phyloP scores from a whole-genome alignment of 2,113 vertebrate genomes.

The Gallinago undulata region DNA sequence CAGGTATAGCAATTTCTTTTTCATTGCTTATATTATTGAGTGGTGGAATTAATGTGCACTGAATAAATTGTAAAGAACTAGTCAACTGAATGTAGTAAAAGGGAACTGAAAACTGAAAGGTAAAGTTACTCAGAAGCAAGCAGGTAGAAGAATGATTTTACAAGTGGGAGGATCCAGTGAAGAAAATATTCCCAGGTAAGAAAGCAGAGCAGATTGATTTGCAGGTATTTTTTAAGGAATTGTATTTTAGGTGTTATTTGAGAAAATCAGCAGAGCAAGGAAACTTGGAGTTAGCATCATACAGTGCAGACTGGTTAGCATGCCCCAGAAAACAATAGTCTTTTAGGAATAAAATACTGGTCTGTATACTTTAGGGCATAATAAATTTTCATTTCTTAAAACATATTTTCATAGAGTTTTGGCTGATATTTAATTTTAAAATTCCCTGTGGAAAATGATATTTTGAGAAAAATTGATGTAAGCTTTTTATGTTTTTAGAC shows the following conservation, averaged over 20 bases:
- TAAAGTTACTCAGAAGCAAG: background rate
- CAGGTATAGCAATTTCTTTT: background rate
- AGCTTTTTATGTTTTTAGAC: background rate
- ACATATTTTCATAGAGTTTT: background rate
- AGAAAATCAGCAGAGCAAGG: background rate
- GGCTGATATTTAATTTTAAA: background rate
- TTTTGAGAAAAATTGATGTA: background rate
- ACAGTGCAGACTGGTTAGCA: background rate
- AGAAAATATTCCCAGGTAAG: background rate
- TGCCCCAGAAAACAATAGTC: background rate
- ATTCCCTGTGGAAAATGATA: background rate
- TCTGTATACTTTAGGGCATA: background rate
- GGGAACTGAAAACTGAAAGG: background rate
- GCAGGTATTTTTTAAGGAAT: background rate
- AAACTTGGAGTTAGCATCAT: background rate
- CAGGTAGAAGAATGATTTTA: background rate
- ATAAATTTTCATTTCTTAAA: background rate
- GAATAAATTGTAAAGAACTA: background rate
- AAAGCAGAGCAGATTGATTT: background rate
- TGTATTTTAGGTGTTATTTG: background rate
- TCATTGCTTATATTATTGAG: background rate
- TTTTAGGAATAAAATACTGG: background rate
- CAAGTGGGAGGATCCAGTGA: rapidly evolving
- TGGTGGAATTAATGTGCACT: background rate
- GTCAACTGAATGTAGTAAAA: background rate